Evolutionary conservation across 2,113 vertebrate species (phyloP).

Genomic region (Podiceps cristatus): DNA sequence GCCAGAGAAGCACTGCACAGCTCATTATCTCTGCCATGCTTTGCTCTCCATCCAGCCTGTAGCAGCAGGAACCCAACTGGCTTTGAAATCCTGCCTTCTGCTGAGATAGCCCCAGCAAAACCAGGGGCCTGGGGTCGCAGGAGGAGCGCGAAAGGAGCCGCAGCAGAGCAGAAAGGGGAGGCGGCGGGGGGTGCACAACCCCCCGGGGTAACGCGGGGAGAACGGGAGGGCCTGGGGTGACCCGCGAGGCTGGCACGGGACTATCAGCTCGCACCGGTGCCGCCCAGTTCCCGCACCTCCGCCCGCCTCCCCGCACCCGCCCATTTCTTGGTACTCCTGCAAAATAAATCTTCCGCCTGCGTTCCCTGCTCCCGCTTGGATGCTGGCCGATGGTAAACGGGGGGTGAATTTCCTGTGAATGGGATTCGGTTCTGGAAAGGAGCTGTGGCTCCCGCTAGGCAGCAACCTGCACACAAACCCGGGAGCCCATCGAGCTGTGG

Average conservation of each 20-base stretch:
- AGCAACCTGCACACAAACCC: background rate
- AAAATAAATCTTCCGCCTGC: background rate
- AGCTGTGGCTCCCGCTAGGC: background rate
- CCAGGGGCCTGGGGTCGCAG: accelerated
- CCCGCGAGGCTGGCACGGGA: accelerated
- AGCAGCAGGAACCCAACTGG: background rate
- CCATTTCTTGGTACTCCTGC: accelerated
- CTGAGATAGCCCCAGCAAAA: background rate
- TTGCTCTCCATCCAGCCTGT: background rate
- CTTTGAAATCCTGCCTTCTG: background rate
- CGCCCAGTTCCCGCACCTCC: background rate
- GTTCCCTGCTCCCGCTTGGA: background rate
- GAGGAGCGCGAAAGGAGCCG: accelerated
- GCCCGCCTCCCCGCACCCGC: no score
- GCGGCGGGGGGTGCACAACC: accelerated
- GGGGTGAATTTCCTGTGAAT: background rate
- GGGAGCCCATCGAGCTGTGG: background rate
- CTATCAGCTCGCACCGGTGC: accelerated
- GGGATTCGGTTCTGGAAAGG: background rate
- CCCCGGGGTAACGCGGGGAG: accelerated
- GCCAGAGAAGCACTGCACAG: background rate
- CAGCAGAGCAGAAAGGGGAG: background rate
- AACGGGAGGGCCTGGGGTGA: background rate
- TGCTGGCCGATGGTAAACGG: background rate
- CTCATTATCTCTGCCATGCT: background rate